Conservation (phyloP, 2,888 invertebrate species). For the Melanchra persicariae region DNA sequence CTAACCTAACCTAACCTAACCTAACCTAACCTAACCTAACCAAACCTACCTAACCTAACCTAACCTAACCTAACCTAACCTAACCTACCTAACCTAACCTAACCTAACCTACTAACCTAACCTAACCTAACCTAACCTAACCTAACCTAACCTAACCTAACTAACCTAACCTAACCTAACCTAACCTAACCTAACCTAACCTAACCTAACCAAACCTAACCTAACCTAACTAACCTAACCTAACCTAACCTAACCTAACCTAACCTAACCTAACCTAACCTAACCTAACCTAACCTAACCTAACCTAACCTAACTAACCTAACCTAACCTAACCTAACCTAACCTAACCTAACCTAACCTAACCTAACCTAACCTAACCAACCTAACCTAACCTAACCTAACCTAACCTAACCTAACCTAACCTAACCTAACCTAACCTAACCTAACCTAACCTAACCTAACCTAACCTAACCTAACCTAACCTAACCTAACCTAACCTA, state of each 20-base stretch:
- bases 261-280: slow-evolving; percentile 19
- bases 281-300: slow-evolving; percentile 12
- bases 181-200: not conserved
- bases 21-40: slow-evolving; percentile 39
- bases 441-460: too few relatives aligned
- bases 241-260: slow-evolving; percentile 9
- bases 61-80: slow-evolving; percentile 41
- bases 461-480: too few relatives aligned
- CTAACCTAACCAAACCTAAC: too few relatives aligned
- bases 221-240: too few relatives aligned
- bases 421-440: too few relatives aligned
- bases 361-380: slow-evolving; percentile 8
- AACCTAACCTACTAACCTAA: slow-evolving; percentile 1
- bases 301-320: slow-evolving; percentile 16
- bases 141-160: slow-evolving; percentile 4
- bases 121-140: slow-evolving; percentile 7
- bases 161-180: slow-evolving; percentile 4
- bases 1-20: slow-evolving; percentile 45
- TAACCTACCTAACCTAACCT: slow-evolving; percentile 44
- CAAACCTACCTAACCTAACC: slow-evolving; percentile 39
- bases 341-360: slow-evolving; percentile 9
- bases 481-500: not conserved
- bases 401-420: too few relatives aligned
- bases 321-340: slow-evolving; percentile 1
- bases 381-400: not conserved